phyloP scores from a whole-genome alignment of 2,113 vertebrate species.

The Struthidea cinerea region DNA sequence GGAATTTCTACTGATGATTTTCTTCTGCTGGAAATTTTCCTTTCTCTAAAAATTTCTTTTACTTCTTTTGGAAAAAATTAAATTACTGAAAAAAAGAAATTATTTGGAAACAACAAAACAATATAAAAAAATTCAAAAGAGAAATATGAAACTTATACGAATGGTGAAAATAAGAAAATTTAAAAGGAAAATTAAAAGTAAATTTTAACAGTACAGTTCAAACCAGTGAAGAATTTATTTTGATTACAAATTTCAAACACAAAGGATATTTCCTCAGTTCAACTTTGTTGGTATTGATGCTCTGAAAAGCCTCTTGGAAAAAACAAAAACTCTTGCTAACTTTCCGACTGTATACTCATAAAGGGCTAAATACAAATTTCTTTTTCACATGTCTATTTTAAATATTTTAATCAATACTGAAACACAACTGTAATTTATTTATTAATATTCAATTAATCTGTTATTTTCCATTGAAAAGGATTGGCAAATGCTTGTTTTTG shows the following conservation, averaged over 20 bases:
- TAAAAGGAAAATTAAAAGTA: background rate
- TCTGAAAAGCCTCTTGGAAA: background rate
- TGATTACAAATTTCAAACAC: background rate
- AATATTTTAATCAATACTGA: background rate
- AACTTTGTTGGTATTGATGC: background rate
- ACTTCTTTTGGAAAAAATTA: background rate
- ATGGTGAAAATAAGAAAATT: background rate
- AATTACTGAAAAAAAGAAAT: background rate
- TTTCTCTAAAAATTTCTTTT: background rate
- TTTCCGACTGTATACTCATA: background rate
- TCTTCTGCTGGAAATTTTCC: background rate
- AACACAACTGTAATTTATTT: background rate
- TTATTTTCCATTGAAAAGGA: background rate
- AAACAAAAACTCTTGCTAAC: background rate
- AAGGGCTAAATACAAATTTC: background rate
- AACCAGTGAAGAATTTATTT: background rate
- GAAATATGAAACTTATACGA: background rate
- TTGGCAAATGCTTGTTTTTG: background rate
- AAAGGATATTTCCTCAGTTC: background rate
- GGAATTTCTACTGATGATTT: conserved; percentile 21
- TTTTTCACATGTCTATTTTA: background rate
- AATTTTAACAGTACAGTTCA: background rate
- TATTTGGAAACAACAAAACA: background rate
- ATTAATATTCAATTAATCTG: background rate
- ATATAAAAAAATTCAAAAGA: background rate